phyloP scores from a whole-genome alignment of 2,888 invertebrate genomes.

The Drosophila imparisetae region DNA sequence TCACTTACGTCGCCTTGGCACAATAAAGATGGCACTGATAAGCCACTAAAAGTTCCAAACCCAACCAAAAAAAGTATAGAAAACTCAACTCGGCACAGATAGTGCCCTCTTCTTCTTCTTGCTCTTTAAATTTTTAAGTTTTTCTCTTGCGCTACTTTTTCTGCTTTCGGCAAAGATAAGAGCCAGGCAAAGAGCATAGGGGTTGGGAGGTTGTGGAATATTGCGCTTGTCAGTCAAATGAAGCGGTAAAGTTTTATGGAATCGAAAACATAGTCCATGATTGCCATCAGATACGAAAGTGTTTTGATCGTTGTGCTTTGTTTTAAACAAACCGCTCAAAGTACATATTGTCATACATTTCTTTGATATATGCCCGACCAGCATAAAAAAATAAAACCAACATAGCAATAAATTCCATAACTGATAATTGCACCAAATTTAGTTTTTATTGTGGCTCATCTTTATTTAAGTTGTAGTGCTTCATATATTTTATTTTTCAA shows the following conservation, averaged over 20 bases:
- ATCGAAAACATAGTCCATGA: conserved; percentile 41
- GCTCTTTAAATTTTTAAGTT: neutral
- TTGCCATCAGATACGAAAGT: conserved; percentile 41
- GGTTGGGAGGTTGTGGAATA: neutral
- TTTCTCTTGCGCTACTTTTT: neutral
- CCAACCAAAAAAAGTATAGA: neutral
- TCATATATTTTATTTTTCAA: neutral
- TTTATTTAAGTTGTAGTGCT: conserved; percentile 3
- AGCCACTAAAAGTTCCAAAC: conserved; percentile 28
- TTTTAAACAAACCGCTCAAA: conserved; percentile 25
- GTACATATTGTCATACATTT: conserved; percentile 30
- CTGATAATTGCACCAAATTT: conserved; percentile 15
- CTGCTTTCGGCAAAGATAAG: conserved; percentile 39
- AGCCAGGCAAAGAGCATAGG: conserved; percentile 1
- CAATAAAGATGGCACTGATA: conserved; percentile 61
- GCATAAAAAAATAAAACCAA: conserved; percentile 7
- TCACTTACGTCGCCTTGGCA: conserved; percentile 57
- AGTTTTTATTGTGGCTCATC: conserved; percentile 1
- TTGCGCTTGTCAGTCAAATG: conserved; percentile 59
- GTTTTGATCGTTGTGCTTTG: conserved; percentile 13
- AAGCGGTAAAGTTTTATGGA: conserved; percentile 67
- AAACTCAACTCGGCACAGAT: conserved; percentile 18
- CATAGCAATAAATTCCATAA: conserved; percentile 19
- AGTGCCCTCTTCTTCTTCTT: conserved; percentile 13
- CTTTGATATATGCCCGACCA: conserved; percentile 22